Evolutionary conservation across 2,113 vertebrate genomes (phyloP).

Genomic region (Anoura caudifer): DNA sequence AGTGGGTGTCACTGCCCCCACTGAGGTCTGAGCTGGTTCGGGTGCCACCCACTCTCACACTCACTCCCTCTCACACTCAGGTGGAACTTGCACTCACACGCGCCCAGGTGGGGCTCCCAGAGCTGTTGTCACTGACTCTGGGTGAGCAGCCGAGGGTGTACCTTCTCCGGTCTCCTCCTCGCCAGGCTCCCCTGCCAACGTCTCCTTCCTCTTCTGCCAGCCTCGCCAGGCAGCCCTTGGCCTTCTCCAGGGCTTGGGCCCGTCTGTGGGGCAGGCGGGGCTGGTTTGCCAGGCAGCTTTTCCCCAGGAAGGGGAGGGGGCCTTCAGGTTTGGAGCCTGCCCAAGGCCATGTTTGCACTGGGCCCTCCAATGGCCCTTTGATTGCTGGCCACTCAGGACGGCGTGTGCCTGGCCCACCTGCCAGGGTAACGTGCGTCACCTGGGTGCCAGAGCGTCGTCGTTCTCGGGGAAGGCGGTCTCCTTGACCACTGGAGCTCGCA

Average conservation of each 20-base stretch:
- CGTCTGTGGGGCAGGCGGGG: neutral
- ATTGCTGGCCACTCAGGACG: rapidly evolving
- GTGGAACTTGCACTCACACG: rapidly evolving
- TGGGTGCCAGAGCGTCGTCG: rapidly evolving
- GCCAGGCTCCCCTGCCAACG: neutral
- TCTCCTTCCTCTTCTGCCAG: neutral
- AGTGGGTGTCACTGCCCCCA: neutral
- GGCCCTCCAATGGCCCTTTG: neutral
- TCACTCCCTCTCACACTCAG: neutral
- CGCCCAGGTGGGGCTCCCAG: too few species aligned
- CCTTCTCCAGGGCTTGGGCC: too few species aligned
- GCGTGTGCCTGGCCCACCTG: neutral
- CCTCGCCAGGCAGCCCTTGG: neutral
- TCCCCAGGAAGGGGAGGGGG: neutral
- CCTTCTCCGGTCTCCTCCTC: neutral
- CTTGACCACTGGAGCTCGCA: neutral
- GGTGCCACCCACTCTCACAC: neutral
- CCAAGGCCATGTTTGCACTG: rapidly evolving
- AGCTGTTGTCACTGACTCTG: neutral
- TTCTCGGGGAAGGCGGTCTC: neutral
- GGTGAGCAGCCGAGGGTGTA: rapidly evolving
- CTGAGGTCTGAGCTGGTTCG: neutral
- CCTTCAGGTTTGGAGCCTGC: neutral
- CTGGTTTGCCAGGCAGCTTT: neutral
- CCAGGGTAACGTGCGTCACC: rapidly evolving